Evolutionary conservation across 2,797 vertebrate genomes (phyloP), one percentile per base, ranked within the genome.

Genomic region (Orientallactaga sibirica): DNA sequence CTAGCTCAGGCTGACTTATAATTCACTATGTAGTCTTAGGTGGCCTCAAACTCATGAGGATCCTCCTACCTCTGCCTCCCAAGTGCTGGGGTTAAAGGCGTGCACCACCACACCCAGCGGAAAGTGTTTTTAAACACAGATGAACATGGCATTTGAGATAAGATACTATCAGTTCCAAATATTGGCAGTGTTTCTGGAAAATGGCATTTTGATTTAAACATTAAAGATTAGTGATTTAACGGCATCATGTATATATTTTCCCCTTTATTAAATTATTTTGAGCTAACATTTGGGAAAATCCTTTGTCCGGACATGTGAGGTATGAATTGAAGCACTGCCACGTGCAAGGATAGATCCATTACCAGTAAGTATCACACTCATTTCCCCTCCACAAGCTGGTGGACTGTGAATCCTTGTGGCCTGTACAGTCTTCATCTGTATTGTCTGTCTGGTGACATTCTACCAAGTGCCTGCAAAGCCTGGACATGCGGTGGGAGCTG

Each of bases 101-200:
- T 37, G 33, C 33, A 37, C 33, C 33, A 37, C 33, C 33, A 37
- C 33, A 37, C 33, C 33, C 33, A 37, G 33, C 33, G 33, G 33
- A 37, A 37, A 83, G 74, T 76, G 9, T 92, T 92, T 96, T 91
- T 74, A 93, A 93, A 80, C 24, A 91, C 10, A 71, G 43, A 92
- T 58, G 41, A 68, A 9, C 37, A 82, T 86, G 89, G 43, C 67
- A 74, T 55, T 77, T 88, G 85, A 93, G 33, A 52, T 52, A 91
- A 86, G 58, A 85, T 12, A 58, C 2, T 78, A 68, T 88, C 55
- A 83, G 9, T 75, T 93, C 19, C 78, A 79, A 86, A 88, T 86
- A 11, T 64, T 29, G 68, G 62, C 4, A 73, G 27, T 83, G 2
- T 90, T 95, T 88, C 76, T 70, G 68, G 55, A 70, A 93, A 88